phyloP scores from a whole-genome alignment of 2,797 vertebrate genomes.

The Paratrypauchen microcephalus region DNA sequence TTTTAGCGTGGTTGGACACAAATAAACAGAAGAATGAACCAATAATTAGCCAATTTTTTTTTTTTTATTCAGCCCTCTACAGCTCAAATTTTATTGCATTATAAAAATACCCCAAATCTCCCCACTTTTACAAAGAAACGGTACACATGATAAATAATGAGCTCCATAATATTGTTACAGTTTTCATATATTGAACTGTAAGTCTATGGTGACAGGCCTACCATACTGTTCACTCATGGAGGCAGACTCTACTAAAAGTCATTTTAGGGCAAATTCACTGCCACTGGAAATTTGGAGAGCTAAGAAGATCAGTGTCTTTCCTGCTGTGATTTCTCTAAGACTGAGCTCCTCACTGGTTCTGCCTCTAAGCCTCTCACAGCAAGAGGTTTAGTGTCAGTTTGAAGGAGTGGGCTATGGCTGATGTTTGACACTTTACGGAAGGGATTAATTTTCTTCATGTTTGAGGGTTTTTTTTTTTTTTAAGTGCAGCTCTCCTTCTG shows the following conservation, averaged over 20 bases:
- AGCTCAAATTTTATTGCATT: too few relatives aligned
- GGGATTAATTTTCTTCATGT: neutral
- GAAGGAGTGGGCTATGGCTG: slow-evolving; percentile 4
- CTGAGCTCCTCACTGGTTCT: neutral
- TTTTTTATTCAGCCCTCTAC: too few relatives aligned
- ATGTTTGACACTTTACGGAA: neutral
- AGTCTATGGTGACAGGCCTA: too few relatives aligned
- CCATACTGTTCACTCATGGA: neutral
- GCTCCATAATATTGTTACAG: too few relatives aligned
- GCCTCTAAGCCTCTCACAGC: neutral
- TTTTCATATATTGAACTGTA: too few relatives aligned
- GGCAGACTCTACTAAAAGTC: neutral
- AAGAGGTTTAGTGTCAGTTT: slow-evolving; percentile 4
- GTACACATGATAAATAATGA: too few relatives aligned
- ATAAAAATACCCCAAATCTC: too few relatives aligned
- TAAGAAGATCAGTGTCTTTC: slow-evolving; percentile 36
- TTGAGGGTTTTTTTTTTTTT: neutral
- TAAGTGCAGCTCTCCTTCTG: neutral
- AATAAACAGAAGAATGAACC: too few relatives aligned
- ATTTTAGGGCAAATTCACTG: neutral
- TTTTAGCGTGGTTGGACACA: too few relatives aligned
- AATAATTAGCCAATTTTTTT: too few relatives aligned
- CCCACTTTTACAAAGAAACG: too few relatives aligned
- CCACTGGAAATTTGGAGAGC: neutral
- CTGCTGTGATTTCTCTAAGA: neutral